These are phyloP conservation scores for Ypsolopha sequella DNA, from an alignment of 2,888 invertebrate species.

Conservation along the genomic window DNA sequence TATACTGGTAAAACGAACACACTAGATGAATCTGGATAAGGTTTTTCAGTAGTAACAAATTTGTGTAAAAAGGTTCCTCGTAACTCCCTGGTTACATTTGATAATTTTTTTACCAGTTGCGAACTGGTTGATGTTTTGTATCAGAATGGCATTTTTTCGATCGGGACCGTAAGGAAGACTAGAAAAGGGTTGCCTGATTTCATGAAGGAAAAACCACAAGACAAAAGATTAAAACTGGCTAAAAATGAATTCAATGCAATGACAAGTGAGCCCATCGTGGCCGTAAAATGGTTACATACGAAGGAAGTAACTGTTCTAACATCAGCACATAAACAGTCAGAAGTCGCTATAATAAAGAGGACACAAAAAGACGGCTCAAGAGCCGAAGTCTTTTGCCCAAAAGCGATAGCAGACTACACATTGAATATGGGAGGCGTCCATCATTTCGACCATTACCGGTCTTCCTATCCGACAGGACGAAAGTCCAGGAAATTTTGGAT, in stretches of 20 bases:
- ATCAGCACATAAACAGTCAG: conserved; percentile 17
- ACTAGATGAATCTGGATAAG: conserved; percentile 14
- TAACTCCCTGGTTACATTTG: conserved; percentile 3
- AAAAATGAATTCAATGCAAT: conserved; percentile 20
- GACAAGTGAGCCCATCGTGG: conserved; percentile 13
- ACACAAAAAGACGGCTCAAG: conserved; percentile 26
- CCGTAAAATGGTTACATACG: conserved; percentile 14
- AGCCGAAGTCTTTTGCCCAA: conserved; percentile 20
- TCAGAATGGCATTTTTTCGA: conserved; percentile 17
- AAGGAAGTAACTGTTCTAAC: conserved; percentile 15
- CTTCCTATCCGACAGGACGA: conserved; percentile 21
- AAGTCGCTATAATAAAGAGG: conserved; percentile 14
- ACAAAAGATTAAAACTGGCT: conserved; percentile 15
- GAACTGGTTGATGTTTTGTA: conserved; percentile 13
- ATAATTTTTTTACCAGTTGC: conserved; percentile 5
- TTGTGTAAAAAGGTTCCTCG: conserved; percentile 2
- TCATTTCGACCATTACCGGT: conserved; percentile 25
- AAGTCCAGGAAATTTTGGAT: conserved; percentile 25
- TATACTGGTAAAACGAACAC: conserved; percentile 17
- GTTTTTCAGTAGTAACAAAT: conserved; percentile 13
- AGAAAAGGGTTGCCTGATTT: conserved; percentile 18
- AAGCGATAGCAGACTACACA: conserved; percentile 23
- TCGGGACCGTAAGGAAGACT: conserved; percentile 20
- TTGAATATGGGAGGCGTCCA: conserved; percentile 26
- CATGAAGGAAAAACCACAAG: conserved; percentile 15